Conservation (phyloP, 2,888 invertebrate genomes). For the Eumerus sabulonum region DNA sequence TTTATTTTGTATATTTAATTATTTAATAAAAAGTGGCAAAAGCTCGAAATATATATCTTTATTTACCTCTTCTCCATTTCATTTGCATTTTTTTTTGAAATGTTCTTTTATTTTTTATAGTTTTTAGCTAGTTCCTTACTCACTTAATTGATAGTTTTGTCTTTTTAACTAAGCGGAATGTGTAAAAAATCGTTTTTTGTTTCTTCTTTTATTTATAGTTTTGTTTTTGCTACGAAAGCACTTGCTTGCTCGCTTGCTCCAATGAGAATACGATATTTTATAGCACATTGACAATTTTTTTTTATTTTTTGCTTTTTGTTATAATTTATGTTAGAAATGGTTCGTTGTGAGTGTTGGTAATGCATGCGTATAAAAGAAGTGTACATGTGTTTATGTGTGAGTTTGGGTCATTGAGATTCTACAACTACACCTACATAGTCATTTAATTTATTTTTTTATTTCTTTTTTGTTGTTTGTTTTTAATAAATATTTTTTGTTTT, state of each 20-base stretch:
- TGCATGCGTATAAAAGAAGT: slow-evolving; percentile 49
- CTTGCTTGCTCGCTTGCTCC: slow-evolving; percentile 46
- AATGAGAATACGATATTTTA: slow-evolving; percentile 36
- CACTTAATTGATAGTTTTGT: slow-evolving; percentile 31
- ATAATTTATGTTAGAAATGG: slow-evolving; percentile 51
- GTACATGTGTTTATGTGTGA: slow-evolving; percentile 41
- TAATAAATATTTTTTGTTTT: slow-evolving; percentile 49
- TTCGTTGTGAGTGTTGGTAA: slow-evolving; percentile 40
- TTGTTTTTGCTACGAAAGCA: slow-evolving; percentile 55
- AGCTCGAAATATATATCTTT: slow-evolving; percentile 69
- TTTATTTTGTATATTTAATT: slow-evolving; percentile 56
- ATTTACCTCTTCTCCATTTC: slow-evolving; percentile 38
- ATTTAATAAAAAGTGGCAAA: slow-evolving; percentile 70
- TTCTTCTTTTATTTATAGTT: slow-evolving; percentile 29
- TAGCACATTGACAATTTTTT: slow-evolving; percentile 51
- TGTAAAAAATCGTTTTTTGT: slow-evolving; percentile 52
- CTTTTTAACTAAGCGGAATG: slow-evolving; percentile 57
- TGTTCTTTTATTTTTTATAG: slow-evolving; percentile 46
- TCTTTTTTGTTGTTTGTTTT: slow-evolving; percentile 21
- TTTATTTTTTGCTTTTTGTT: slow-evolving; percentile 29
- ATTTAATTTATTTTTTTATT: slow-evolving; percentile 39
- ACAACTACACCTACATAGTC: slow-evolving; percentile 58
- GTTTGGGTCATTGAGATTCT: slow-evolving; percentile 40
- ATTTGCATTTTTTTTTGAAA: slow-evolving; percentile 17
- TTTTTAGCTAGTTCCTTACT: slow-evolving; percentile 58